Conservation (phyloP, 2,797 vertebrate genomes). For the Macropus fuliginosus region DNA sequence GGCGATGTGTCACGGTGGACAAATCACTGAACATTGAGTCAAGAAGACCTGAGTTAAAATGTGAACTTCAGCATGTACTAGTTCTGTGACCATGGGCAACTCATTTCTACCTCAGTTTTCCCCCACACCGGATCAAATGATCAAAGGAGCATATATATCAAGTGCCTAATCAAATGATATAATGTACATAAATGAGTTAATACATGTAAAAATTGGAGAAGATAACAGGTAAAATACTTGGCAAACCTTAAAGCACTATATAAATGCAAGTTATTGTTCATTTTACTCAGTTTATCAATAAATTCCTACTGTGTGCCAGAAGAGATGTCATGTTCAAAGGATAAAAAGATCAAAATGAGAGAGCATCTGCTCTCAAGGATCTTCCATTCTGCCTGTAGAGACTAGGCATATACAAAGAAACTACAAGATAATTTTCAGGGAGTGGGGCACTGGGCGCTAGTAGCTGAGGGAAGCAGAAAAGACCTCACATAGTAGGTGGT, state of each 20-base stretch:
- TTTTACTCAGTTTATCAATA: background rate
- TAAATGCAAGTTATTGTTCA: background rate
- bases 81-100: background rate
- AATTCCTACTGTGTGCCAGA: background rate
- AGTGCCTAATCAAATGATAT: background rate
- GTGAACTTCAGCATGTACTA: background rate
- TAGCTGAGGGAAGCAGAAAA: background rate
- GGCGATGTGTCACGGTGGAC: background rate
- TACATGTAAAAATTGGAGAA: background rate
- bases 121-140: background rate
- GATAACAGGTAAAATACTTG: background rate
- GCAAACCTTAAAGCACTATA: background rate
- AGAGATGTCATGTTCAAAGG: background rate
- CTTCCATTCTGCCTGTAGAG: background rate
- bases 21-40: background rate
- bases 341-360: background rate
- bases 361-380: background rate
- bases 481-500: background rate
- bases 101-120: background rate
- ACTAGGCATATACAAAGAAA: background rate
- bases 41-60: background rate
- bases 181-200: background rate
- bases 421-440: background rate
- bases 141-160: background rate
- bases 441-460: accelerated